Percentiles rank a stretch among this genome's conserved stretches.
Evolutionary conservation across 2,113 vertebrate genomes (phyloP).

Genomic region (Vicugna pacos): DNA sequence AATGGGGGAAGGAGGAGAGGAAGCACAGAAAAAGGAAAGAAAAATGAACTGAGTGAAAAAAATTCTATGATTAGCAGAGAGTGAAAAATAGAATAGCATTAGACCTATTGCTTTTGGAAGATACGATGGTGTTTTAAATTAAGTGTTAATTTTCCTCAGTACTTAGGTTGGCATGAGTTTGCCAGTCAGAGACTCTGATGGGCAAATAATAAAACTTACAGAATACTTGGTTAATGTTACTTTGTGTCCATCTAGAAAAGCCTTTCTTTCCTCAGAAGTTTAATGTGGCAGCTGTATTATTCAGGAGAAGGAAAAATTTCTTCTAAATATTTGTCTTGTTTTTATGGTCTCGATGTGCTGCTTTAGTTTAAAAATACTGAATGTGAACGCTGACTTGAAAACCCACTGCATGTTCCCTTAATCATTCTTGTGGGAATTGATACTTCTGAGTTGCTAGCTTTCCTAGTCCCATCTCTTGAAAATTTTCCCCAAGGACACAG

Average conservation of each 20-base stretch:
- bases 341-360: background rate
- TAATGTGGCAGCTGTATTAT: background rate
- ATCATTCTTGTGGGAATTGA: background rate
- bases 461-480: background rate
- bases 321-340: constrained; percentile 11
- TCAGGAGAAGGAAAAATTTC: background rate
- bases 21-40: constrained; percentile 29
- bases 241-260: background rate
- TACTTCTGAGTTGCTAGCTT: constrained; percentile 31
- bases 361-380: constrained; percentile 58
- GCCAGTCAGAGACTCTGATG: background rate
- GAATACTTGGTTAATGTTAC: background rate
- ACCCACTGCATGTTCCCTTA: background rate
- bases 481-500: constrained; percentile 2
- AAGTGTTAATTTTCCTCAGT: background rate
- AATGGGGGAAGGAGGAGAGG: background rate
- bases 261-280: background rate
- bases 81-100: background rate
- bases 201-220: background rate
- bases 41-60: background rate
- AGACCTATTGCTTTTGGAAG: background rate
- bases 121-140: background rate
- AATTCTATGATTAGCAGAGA: background rate
- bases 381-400: constrained; percentile 1
- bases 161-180: background rate